These are phyloP conservation scores for Achatina immaculata DNA, from an alignment of 1,140 invertebrate genomes.

Conservation along the genomic window DNA sequence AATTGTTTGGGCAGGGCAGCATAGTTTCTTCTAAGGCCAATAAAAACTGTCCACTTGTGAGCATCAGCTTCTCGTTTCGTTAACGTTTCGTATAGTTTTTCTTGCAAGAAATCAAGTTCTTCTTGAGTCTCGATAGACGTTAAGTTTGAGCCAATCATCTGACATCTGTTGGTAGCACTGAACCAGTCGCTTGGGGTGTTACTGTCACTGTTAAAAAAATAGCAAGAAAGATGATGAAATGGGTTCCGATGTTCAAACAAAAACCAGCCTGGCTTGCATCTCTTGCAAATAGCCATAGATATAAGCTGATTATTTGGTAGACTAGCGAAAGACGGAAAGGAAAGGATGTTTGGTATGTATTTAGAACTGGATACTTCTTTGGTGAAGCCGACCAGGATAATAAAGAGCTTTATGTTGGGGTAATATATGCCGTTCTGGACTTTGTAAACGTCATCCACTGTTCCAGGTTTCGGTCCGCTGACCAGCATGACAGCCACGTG, in stretches of 20 bases:
- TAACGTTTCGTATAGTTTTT: not conserved
- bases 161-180: not conserved
- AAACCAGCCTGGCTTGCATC: not conserved
- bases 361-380: not conserved
- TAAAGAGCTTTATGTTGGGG: not conserved
- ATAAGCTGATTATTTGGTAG: not conserved
- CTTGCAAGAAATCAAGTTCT: not conserved
- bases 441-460: not conserved
- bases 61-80: not conserved
- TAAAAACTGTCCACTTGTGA: not conserved
- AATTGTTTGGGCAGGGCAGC: not conserved
- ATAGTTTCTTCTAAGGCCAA: not conserved
- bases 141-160: not conserved
- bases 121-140: not conserved
- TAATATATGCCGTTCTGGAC: not conserved
- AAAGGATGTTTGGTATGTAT: not conserved
- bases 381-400: not conserved
- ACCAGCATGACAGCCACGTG: not conserved
- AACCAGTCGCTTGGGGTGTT: not conserved
- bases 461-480: not conserved
- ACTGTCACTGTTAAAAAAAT: not conserved
- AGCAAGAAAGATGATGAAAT: not conserved
- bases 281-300: slow-evolving; percentile 1
- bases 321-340: not conserved
- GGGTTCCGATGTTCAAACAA: not conserved